Conservation (phyloP, 2,797 vertebrate genomes). For the Acropternis orthonyx region DNA sequence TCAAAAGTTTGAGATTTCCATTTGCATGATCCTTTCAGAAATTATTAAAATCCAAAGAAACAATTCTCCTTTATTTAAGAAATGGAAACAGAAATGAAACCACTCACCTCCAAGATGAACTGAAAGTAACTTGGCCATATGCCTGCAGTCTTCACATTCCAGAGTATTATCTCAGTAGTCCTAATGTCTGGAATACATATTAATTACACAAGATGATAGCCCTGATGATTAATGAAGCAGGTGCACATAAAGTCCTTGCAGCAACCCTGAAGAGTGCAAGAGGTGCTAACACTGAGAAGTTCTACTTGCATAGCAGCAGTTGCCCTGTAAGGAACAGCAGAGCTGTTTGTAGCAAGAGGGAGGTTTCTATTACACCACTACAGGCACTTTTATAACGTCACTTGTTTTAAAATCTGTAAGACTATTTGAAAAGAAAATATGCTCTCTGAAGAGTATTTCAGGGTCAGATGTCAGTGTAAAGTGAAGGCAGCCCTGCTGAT, state of each 20-base stretch:
- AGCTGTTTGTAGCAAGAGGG: background rate
- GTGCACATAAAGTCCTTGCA: slow-evolving; percentile 70
- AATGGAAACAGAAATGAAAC: background rate
- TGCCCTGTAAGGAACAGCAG: slow-evolving; percentile 21
- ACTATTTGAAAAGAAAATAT: background rate
- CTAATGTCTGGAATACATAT: slow-evolving; percentile 46
- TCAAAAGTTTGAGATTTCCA: background rate
- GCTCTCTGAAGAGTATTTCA: background rate
- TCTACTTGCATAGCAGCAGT: slow-evolving; percentile 69
- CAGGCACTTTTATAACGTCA: background rate
- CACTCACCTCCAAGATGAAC: slow-evolving; percentile 55
- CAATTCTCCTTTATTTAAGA: background rate
- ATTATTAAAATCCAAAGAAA: background rate
- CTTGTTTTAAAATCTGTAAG: background rate
- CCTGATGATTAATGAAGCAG: slow-evolving; percentile 62
- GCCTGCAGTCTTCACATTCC: slow-evolving; percentile 77
- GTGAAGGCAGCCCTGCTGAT: background rate
- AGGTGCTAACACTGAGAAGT: slow-evolving; percentile 62
- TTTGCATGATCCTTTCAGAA: background rate
- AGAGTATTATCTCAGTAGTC: slow-evolving; percentile 70
- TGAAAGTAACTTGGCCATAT: slow-evolving; percentile 66
- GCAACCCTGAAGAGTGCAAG: slow-evolving; percentile 68
- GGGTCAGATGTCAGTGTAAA: background rate
- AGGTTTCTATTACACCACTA: background rate
- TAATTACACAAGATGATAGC: slow-evolving; percentile 68